These are phyloP conservation scores for Unio delphinus DNA, from an alignment of 2,888 invertebrate species.

Conservation along the genomic window DNA sequence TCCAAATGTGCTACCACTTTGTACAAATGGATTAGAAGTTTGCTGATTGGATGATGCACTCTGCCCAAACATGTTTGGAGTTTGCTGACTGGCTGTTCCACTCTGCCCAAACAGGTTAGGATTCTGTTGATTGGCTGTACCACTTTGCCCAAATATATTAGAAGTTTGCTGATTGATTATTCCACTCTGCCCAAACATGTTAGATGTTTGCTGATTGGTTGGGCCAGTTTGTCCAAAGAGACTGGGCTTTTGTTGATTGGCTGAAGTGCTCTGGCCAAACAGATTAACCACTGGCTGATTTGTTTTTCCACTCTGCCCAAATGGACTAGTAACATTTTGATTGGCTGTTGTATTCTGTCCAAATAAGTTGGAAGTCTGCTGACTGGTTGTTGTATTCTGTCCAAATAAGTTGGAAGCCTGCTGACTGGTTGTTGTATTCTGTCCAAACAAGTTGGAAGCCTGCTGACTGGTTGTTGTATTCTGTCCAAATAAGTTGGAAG, in stretches of 20 bases:
- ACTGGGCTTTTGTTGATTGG: conserved; percentile 7
- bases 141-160: conserved; percentile 23
- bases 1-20: conserved; percentile 3
- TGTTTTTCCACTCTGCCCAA: too few species aligned
- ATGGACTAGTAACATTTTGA: too few species aligned
- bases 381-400: conserved; percentile 25
- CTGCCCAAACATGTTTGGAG: conserved; percentile 18
- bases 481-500: conserved; percentile 28
- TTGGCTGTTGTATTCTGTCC: conserved; percentile 10
- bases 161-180: conserved; percentile 29
- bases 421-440: neutral
- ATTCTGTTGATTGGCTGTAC: too few species aligned
- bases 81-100: neutral
- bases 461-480: conserved; percentile 6
- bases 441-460: conserved; percentile 18
- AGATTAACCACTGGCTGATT: too few species aligned
- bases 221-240: conserved; percentile 2
- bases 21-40: conserved; percentile 29
- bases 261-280: neutral
- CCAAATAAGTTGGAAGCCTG: conserved; percentile 13
- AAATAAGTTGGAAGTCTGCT: conserved; percentile 28
- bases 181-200: conserved; percentile 28
- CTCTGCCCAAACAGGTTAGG: too few species aligned
- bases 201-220: neutral
- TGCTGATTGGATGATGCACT: conserved; percentile 28